Base-by-base conservation (phyloP, 1,140 invertebrate genomes). In the Neotoxoptera formosana region DNA sequence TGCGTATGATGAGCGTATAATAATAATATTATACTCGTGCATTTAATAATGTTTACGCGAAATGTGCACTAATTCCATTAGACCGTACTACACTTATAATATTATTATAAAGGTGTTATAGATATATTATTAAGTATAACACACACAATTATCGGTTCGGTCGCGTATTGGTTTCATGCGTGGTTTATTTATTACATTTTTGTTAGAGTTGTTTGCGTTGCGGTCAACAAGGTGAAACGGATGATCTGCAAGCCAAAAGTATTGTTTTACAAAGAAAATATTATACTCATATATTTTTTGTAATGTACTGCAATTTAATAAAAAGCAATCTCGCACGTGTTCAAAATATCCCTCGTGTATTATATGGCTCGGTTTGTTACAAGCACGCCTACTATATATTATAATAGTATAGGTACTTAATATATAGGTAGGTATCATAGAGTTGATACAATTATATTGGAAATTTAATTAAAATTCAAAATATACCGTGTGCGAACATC, bases 181-280 rank as follows among this genome's bases (percentile, higher is more conserved):
- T 89, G 8, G 48, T 36, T 53, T 53, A 89, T 89, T 36, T 36
- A 53, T 89, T 36, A 89, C n/a, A 89, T 89, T 88, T n/a, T 51
- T 53, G 25, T 34, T 11, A 34, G 20, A 2, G 21, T 17, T 25
- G n/a, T 21, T 48, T 51, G 25, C 20, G n/a, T n/a, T 48, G 11
- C 17, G 41, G 41, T 41, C 41, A 41, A 41, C 41, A n/a, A 45
- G 25, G 2, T n/a, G 14, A 30, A 86, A 45, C 20, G 11, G 84
- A 86, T 86, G 0, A 86, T 51, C 48, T 34, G 17, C 30, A 34
- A 88, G 30, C 14, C 8, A 88, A 51, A 34, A 48, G 30, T 87
- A 48, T 51, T 88, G 25, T 88, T 34, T 51, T 88, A 88, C n/a
- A 45, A 86, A 86, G 36, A 86, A 41, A 47, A 45, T 47, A 47